Evolutionary conservation across 2,113 vertebrate genomes (phyloP).

Genomic region (Pelodiscus sinensis): DNA sequence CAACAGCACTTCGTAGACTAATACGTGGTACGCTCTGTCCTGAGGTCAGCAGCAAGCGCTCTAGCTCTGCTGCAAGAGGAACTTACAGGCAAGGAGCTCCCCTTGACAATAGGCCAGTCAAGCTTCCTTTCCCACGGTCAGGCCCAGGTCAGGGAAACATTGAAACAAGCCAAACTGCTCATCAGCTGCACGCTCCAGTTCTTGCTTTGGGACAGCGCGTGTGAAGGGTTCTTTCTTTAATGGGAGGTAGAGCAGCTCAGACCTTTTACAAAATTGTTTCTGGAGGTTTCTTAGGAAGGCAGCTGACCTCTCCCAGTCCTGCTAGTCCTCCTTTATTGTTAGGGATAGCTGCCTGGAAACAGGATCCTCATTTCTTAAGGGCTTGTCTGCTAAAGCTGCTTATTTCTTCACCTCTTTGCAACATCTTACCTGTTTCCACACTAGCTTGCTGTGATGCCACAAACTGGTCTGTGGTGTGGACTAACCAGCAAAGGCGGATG

Average conservation of each 20-base stretch:
- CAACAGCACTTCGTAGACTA: neutral
- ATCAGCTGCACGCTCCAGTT: neutral
- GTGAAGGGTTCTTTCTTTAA: neutral
- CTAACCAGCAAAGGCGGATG: neutral
- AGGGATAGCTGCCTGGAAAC: neutral
- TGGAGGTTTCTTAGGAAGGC: neutral
- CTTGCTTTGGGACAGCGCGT: neutral
- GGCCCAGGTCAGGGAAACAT: neutral
- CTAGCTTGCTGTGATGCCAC: neutral
- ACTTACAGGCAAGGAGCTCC: neutral
- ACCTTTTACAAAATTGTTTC: neutral
- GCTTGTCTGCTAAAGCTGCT: neutral
- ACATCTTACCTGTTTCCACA: neutral
- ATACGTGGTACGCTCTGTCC: neutral
- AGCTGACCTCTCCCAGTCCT: accelerated
- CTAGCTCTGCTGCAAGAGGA: neutral
- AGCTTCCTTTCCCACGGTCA: neutral
- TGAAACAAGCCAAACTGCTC: neutral
- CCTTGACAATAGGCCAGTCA: neutral
- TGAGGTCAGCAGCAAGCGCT: neutral
- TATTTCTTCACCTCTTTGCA: neutral
- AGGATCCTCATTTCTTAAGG: neutral
- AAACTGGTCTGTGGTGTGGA: neutral
- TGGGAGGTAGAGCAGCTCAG: neutral
- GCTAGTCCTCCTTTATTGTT: neutral